Conservation (phyloP, 2,888 invertebrate species). For the Coelinius sp. region DNA sequence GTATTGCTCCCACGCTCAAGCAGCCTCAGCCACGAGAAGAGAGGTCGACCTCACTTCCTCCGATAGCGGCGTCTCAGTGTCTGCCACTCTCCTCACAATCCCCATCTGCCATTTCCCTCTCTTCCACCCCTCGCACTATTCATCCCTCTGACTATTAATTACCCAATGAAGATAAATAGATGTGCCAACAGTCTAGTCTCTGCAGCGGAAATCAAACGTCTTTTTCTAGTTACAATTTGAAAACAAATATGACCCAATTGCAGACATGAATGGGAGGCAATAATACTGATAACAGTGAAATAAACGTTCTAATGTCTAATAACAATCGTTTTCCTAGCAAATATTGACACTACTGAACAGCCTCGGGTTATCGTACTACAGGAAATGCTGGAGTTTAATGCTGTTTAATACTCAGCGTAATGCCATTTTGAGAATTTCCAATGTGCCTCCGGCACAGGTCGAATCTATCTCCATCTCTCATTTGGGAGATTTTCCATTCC, state of each 20-base stretch:
- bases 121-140: constrained; percentile 52
- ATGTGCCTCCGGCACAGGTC: constrained; percentile 14
- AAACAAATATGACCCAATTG: constrained; percentile 12
- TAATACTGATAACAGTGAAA: neutral
- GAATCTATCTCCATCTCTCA: neutral
- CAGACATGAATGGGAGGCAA: neutral
- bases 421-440: constrained; percentile 28
- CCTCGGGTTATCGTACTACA: neutral
- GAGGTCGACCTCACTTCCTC: constrained; percentile 70
- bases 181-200: neutral
- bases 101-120: constrained; percentile 47
- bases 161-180: neutral
- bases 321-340: neutral
- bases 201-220: neutral
- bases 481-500: too few species aligned
- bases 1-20: constrained; percentile 55
- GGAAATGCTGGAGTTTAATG: constrained; percentile 1
- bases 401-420: neutral
- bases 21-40: constrained; percentile 23
- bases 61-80: constrained; percentile 67
- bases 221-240: neutral
- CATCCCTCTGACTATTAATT: constrained; percentile 57
- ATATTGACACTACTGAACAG: neutral
- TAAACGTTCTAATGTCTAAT: constrained; percentile 8
- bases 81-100: constrained; percentile 52